These are phyloP conservation scores for Erebia palarica DNA, from an alignment of 2,888 invertebrate genomes.

Conservation along the genomic window DNA sequence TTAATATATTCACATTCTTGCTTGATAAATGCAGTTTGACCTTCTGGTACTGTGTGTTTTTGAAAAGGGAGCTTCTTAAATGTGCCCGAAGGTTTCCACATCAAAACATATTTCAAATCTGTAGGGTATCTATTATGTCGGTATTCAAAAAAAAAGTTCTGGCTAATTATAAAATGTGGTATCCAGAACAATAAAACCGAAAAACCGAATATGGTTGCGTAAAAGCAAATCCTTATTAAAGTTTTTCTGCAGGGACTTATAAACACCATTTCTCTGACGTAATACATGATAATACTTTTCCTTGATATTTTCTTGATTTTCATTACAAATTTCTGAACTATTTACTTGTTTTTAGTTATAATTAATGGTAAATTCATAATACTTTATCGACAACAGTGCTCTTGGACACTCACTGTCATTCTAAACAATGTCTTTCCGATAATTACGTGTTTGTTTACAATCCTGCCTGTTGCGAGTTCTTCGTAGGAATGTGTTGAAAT, in stretches of 20 bases:
- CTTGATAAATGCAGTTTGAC: slow-evolving; percentile 61
- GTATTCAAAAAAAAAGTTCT: slow-evolving; percentile 8
- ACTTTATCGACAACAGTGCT: not conserved
- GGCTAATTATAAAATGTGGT: slow-evolving; percentile 48
- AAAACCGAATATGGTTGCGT: slow-evolving; percentile 42
- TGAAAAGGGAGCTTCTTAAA: slow-evolving; percentile 38
- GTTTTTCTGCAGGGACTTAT: slow-evolving; percentile 49
- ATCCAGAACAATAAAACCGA: slow-evolving; percentile 50
- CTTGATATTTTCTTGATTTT: slow-evolving; percentile 33
- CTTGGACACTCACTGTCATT: slow-evolving; percentile 5
- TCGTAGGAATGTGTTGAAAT: slow-evolving; percentile 15
- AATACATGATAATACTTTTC: slow-evolving; percentile 45
- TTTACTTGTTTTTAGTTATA: not conserved
- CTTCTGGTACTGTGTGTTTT: slow-evolving; percentile 44
- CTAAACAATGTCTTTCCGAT: slow-evolving; percentile 18
- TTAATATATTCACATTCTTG: slow-evolving; percentile 65
- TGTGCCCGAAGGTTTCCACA: slow-evolving; percentile 55
- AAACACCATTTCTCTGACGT: slow-evolving; percentile 58
- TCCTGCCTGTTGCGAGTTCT: slow-evolving; percentile 19
- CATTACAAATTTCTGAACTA: slow-evolving; percentile 27
- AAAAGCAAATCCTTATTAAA: slow-evolving; percentile 48
- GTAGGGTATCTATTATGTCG: slow-evolving; percentile 49
- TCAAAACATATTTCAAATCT: slow-evolving; percentile 69
- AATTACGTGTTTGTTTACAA: slow-evolving; percentile 20
- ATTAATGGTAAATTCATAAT: not conserved